Evolutionary conservation across 2,797 vertebrate species (phyloP), one percentile per base, ranked within the genome.

Genomic region (Falco peregrinus): DNA sequence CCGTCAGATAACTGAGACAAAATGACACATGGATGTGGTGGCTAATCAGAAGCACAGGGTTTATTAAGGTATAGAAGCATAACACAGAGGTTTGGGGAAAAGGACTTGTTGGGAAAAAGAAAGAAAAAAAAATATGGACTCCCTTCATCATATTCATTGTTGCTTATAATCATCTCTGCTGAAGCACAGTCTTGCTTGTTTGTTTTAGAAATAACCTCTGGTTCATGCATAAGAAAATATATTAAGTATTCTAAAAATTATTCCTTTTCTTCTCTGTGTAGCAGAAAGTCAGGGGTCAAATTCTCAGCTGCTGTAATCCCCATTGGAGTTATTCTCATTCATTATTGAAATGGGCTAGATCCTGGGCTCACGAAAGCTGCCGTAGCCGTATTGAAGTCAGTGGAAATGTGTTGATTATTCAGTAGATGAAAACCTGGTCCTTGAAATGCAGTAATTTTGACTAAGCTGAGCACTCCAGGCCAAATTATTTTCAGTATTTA

Each of bases 271-370:
- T 95, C 81, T 94, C 41, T 50, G 9, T 53, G 57, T 68, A 84
- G 48, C 68, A 78, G 43, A 83, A 76, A 90, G 84, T 90, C 92
- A 93, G 37, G 87, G 92, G 89, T 96, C 96, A 96, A 92, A 93
- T 96, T 92, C 84, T 96, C 71, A 80, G 61, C 57, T 84, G 53
- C 92, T 8, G 6, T 85, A 94, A 96, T 87, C 61, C 91, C 75
- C 81, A 70, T 0, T 11, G 81, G 92, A 92, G 48, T 74, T 93
- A 90, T 74, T 96, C 31, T 2, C 78, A 94, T 96, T 89, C 78
- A 93, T 96, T 96, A 96, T 92, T 94, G 89, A 91, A 87, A 82
- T 84, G 86, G 83, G 83, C 43, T 90, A 74, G 93, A 96, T 94
- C 60, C 71, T 94, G 89, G 43, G 31, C 74, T 96, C 77, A n/a